Evolutionary conservation across 2,113 vertebrate species (phyloP).

Genomic region (Peromyscus polionotus): DNA sequence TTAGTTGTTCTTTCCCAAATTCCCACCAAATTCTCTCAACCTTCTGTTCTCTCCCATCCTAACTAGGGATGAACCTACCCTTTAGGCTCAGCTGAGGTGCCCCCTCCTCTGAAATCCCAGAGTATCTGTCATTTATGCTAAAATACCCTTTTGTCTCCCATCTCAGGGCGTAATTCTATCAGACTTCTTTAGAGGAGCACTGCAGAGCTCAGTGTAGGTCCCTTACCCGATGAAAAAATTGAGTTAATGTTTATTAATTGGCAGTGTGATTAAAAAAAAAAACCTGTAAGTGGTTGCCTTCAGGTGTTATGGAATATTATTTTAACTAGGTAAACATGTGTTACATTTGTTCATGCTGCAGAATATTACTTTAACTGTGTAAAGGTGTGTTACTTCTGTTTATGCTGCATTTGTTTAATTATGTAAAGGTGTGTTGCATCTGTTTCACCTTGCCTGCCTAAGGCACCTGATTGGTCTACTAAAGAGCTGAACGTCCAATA

Average conservation of each 20-base stretch:
- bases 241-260: neutral
- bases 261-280: neutral
- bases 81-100: neutral
- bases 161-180: neutral
- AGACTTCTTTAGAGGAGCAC: neutral
- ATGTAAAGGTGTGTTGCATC: neutral
- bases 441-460: neutral
- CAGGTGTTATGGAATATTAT: neutral
- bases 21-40: neutral
- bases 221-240: neutral
- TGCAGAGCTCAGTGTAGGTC: neutral
- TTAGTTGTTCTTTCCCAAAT: neutral
- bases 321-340: neutral
- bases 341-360: neutral
- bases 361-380: neutral
- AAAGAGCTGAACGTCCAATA: neutral
- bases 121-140: neutral
- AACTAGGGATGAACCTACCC: neutral
- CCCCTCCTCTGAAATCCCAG: neutral
- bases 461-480: neutral
- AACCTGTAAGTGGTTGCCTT: neutral
- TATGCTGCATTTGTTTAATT: neutral
- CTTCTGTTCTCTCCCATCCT: neutral
- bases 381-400: neutral
- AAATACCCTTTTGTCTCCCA: neutral